A percentile compares a stretch with the other conserved stretches of the same genome.
Conservation (phyloP, 2,113 vertebrate genomes). For the Brachyhypopomus occidentalis region DNA sequence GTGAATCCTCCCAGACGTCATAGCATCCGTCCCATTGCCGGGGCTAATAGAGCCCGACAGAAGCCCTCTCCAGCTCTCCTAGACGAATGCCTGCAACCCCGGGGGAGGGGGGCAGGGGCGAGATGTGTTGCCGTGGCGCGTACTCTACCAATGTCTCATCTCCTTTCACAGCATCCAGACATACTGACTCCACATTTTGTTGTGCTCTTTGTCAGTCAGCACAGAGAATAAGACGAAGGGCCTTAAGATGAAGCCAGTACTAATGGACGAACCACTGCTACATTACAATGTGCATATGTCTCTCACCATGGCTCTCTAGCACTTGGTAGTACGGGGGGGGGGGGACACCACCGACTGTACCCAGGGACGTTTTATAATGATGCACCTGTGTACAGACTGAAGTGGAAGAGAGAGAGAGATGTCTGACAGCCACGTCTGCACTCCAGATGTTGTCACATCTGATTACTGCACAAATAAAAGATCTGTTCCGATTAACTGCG, state of each 20-base stretch:
- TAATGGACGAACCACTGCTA: background rate
- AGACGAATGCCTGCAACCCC: background rate
- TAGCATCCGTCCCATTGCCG: background rate
- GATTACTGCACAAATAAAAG: constrained; percentile 39
- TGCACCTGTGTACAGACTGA: constrained; percentile 42
- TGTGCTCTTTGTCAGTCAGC: background rate
- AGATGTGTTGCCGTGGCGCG: background rate
- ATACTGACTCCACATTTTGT: background rate
- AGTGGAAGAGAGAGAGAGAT: constrained; percentile 21
- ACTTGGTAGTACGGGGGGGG: background rate
- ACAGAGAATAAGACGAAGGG: background rate
- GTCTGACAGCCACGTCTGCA: constrained; percentile 38
- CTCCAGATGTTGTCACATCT: constrained; percentile 53
- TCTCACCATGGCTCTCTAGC: background rate
- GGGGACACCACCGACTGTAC: background rate
- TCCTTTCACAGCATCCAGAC: background rate
- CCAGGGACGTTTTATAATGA: background rate
- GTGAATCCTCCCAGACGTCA: constrained; percentile 24
- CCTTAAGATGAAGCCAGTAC: background rate
- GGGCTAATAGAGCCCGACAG: background rate
- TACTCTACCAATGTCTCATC: no score
- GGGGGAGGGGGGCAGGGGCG: no score
- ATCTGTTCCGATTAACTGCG: constrained; percentile 47
- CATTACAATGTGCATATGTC: background rate
- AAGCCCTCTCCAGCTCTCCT: background rate